A percentile compares a stretch with the other conserved stretches of the same genome.
These are phyloP conservation scores for Gnathonemus longibarbis DNA, from an alignment of 2,113 vertebrate genomes.

Conservation along the genomic window DNA sequence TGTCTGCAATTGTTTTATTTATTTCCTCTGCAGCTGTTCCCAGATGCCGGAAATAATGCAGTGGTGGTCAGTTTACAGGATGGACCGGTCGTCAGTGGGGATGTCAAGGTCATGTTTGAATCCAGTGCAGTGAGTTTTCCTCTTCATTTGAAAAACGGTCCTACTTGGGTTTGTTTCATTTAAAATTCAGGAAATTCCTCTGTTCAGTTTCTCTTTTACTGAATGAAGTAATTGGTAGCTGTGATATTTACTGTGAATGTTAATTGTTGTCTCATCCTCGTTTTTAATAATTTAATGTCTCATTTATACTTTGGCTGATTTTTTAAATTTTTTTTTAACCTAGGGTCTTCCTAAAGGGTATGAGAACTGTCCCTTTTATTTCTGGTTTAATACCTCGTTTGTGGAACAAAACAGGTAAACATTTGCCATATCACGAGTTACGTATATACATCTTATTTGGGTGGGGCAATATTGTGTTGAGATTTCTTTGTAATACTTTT, in stretches of 20 bases:
- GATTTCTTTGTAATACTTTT: background rate
- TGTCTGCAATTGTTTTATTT: background rate
- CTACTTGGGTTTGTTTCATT: background rate
- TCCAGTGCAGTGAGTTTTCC: conserved; percentile 72
- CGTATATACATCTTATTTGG: background rate
- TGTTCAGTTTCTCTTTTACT: background rate
- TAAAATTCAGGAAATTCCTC: background rate
- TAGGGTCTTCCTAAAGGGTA: conserved; percentile 84
- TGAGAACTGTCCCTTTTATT: conserved; percentile 84
- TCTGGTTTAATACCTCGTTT: conserved; percentile 94
- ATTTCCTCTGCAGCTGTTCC: conserved; percentile 63
- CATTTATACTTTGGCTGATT: background rate
- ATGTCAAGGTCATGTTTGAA: conserved; percentile 88
- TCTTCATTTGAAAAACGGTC: background rate
- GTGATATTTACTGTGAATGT: background rate
- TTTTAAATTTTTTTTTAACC: conserved; percentile 3
- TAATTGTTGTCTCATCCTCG: background rate
- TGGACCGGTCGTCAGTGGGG: conserved; percentile 72
- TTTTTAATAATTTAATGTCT: background rate
- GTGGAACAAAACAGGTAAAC: conserved; percentile 74
- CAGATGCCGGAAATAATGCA: conserved; percentile 69
- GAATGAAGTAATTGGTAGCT: background rate
- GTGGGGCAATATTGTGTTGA: background rate
- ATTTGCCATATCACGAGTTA: background rate
- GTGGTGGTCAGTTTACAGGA: conserved; percentile 69